phyloP scores from a whole-genome alignment of 1,140 invertebrate species.

The Aphaenogaster rudis region DNA sequence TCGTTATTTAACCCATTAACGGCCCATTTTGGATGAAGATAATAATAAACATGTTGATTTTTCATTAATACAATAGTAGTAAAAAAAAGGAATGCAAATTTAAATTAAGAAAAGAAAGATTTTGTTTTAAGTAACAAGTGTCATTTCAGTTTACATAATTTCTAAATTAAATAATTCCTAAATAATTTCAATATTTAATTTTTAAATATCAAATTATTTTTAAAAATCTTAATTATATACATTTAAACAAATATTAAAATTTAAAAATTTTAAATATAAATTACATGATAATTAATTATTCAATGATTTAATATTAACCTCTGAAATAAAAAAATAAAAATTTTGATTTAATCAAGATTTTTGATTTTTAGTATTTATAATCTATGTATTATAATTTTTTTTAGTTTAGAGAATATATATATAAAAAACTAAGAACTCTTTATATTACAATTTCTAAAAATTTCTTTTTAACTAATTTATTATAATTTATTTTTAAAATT shows the following conservation, averaged over 20 bases:
- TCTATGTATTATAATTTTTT: not conserved
- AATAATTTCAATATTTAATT: constrained; percentile 11
- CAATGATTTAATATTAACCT: not conserved
- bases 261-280: not conserved
- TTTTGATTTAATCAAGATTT: not conserved
- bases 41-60: not conserved
- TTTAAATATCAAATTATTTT: not conserved
- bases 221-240: not conserved
- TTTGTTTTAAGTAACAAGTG: constrained; percentile 3
- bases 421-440: not conserved
- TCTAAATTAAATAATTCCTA: not conserved
- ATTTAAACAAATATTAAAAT: constrained; percentile 15
- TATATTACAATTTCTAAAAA: not conserved
- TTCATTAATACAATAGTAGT: constrained; percentile 11
- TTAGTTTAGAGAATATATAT: not conserved
- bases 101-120: not conserved
- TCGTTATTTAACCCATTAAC: constrained; percentile 45
- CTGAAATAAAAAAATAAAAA: not conserved
- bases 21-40: constrained; percentile 3
- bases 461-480: not conserved
- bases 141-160: constrained; percentile 12
- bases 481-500: constrained; percentile 43
- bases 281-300: constrained; percentile 1
- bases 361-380: not conserved
- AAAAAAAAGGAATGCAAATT: not conserved